Evolutionary conservation across 1,140 invertebrate genomes (phyloP).

Genomic region (Drosophila tsacasi): DNA sequence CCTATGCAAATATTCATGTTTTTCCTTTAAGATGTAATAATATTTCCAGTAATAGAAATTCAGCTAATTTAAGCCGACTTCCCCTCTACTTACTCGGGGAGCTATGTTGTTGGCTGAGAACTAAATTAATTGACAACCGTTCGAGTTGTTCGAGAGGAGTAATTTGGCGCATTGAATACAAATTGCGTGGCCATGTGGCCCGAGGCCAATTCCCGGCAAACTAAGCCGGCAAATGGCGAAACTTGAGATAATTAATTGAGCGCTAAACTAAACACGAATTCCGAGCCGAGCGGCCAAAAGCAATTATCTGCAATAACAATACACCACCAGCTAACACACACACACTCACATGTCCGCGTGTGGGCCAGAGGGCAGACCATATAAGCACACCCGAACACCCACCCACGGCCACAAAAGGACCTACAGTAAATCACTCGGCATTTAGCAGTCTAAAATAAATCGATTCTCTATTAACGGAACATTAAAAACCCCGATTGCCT

Average conservation of each 20-base stretch:
- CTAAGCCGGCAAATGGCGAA: slow-evolving; percentile 72
- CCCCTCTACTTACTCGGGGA: not conserved
- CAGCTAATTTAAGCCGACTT: slow-evolving; percentile 23
- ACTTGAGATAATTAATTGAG: slow-evolving; percentile 82
- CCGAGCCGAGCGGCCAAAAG: slow-evolving; percentile 53
- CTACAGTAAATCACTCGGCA: slow-evolving; percentile 73
- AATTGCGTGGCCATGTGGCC: slow-evolving; percentile 57
- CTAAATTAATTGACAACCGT: slow-evolving; percentile 56
- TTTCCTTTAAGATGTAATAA: not conserved
- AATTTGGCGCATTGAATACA: slow-evolving; percentile 66
- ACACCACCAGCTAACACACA: slow-evolving; percentile 8
- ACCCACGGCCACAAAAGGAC: slow-evolving; percentile 17
- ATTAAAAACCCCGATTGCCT: slow-evolving; percentile 78
- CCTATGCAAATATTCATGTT: too few relatives aligned
- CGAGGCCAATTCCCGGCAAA: slow-evolving; percentile 35
- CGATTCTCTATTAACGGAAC: slow-evolving; percentile 79
- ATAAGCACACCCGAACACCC: slow-evolving; percentile 9
- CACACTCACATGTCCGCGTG: slow-evolving; percentile 4
- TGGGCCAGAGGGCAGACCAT: slow-evolving; percentile 6
- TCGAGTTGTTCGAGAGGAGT: slow-evolving; percentile 37
- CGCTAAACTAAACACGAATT: slow-evolving; percentile 77
- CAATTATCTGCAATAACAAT: slow-evolving; percentile 78
- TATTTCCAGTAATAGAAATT: not conserved
- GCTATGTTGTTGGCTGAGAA: not conserved
- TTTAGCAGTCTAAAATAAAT: slow-evolving; percentile 77